Evolutionary conservation across 2,888 invertebrate species (phyloP).

Genomic region (Sepiola atlantica): DNA sequence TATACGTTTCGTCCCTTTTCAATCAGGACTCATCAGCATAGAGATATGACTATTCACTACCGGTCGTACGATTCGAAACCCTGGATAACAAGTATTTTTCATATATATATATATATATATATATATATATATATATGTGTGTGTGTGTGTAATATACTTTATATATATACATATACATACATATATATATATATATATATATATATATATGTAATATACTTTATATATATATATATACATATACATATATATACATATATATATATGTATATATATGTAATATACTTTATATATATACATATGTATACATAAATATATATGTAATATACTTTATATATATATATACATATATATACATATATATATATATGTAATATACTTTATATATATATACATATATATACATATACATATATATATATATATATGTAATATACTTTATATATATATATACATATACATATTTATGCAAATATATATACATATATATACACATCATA

Average conservation of each 20-base stretch:
- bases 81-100: too few relatives aligned
- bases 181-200: not conserved
- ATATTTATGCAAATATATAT: not conserved
- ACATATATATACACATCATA: not conserved
- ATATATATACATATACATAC: too few relatives aligned
- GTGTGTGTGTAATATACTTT: too few relatives aligned
- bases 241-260: not conserved
- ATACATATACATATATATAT: not conserved
- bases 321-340: too few relatives aligned
- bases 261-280: not conserved
- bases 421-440: not conserved
- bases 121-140: too few relatives aligned
- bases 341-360: not conserved
- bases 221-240: not conserved
- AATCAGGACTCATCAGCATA: too few relatives aligned
- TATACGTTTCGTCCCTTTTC: too few relatives aligned
- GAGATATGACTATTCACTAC: too few relatives aligned
- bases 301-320: not conserved
- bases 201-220: not conserved
- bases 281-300: not conserved
- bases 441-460: not conserved
- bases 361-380: not conserved
- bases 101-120: too few relatives aligned
- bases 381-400: not conserved
- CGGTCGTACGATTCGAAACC: too few relatives aligned